Conservation (phyloP, 2,888 invertebrate genomes). For the Eupithecia insigniata region DNA sequence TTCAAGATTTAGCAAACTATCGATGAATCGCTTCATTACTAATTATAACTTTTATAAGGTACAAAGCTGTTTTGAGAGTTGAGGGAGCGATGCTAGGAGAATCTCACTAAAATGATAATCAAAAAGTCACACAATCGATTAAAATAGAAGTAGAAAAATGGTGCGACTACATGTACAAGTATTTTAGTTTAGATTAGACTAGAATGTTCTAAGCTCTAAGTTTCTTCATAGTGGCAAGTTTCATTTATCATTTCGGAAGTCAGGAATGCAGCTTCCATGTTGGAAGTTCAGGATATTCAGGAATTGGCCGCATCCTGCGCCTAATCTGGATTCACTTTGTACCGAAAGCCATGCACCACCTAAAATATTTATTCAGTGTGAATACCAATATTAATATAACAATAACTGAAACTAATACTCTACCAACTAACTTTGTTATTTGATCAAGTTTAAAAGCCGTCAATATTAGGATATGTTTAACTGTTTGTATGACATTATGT, state of each 20-base stretch:
- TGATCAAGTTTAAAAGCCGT: neutral
- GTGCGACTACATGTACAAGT: slow-evolving; percentile 46
- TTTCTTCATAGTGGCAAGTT: neutral
- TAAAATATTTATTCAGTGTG: slow-evolving; percentile 4
- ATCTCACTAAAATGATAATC: slow-evolving; percentile 39
- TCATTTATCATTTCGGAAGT: neutral
- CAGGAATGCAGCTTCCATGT: neutral
- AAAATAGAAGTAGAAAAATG: slow-evolving; percentile 31
- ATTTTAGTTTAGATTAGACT: slow-evolving; percentile 44
- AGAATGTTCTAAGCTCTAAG: slow-evolving; percentile 36
- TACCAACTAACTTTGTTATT: neutral
- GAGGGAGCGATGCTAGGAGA: neutral
- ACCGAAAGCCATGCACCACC: neutral
- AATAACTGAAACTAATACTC: neutral
- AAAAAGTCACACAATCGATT: slow-evolving; percentile 7
- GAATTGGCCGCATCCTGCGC: neutral
- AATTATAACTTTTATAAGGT: neutral
- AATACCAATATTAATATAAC: neutral
- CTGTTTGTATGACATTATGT: neutral
- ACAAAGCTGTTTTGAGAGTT: neutral
- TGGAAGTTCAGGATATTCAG: neutral
- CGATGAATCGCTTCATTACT: neutral
- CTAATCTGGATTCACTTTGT: neutral
- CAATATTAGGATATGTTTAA: neutral
- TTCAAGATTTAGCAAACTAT: neutral